Evolutionary conservation across 30 jellyfish, hydroid and myxozoan species (phyloP).

Genomic region (Sanderia malayensis): DNA sequence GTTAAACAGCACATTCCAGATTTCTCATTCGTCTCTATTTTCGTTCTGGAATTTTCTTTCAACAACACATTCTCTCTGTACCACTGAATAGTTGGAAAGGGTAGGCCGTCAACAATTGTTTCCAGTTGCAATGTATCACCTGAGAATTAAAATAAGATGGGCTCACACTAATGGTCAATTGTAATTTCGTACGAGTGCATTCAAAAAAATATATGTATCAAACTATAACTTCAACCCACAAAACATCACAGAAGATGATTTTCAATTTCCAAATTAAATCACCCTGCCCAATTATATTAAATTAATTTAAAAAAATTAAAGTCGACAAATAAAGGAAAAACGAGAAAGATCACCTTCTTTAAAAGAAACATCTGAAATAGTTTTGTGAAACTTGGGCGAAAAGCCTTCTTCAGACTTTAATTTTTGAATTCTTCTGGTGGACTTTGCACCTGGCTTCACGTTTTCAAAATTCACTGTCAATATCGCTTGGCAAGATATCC

Average conservation of each 20-base stretch:
- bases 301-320: too few species aligned
- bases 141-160: neutral
- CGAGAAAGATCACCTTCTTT: slow-evolving; percentile 70
- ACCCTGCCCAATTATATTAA: too few species aligned
- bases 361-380: slow-evolving; percentile 53
- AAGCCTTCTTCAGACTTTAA: slow-evolving; percentile 51
- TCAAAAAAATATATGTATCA: too few species aligned
- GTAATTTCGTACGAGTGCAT: too few species aligned
- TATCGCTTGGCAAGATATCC: slow-evolving; percentile 62
- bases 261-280: too few species aligned
- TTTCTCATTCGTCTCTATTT: slow-evolving; percentile 33
- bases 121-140: slow-evolving; percentile 49
- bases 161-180: too few species aligned
- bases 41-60: slow-evolving; percentile 18
- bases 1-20: slow-evolving; percentile 66
- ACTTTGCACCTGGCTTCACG: slow-evolving; percentile 17
- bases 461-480: slow-evolving; percentile 33
- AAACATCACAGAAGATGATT: too few species aligned
- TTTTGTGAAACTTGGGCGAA: slow-evolving; percentile 62
- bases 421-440: slow-evolving; percentile 26
- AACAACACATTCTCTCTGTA: slow-evolving; percentile 47
- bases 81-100: slow-evolving; percentile 64
- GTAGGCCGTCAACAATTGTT: slow-evolving; percentile 64
- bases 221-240: too few species aligned
- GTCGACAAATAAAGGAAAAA: too few species aligned